phyloP scores from a whole-genome alignment of 2,113 vertebrate genomes.

The Dinomys branickii region DNA sequence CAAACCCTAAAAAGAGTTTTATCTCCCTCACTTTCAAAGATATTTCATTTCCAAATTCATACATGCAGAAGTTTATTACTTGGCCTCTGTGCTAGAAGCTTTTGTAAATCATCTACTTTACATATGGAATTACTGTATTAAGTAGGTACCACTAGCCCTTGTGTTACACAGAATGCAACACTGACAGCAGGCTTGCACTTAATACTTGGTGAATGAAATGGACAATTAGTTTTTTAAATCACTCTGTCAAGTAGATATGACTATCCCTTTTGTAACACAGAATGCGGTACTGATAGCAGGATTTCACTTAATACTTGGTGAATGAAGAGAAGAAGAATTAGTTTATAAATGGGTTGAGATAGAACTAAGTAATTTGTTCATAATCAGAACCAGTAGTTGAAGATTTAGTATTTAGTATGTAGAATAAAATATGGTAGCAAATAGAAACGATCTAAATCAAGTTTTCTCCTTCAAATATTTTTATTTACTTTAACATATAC shows the following conservation, averaged over 20 bases:
- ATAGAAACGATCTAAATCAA: neutral
- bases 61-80: neutral
- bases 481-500: neutral
- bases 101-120: conserved; percentile 26
- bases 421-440: neutral
- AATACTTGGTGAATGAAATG: neutral
- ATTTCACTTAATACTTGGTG: neutral
- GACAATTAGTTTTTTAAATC: neutral
- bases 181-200: neutral
- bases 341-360: neutral
- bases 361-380: neutral
- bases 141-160: neutral
- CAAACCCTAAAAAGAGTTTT: neutral
- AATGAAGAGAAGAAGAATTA: neutral
- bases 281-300: neutral
- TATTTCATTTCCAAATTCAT: neutral
- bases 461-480: neutral
- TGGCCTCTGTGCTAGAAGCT: neutral
- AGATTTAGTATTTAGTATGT: neutral
- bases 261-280: neutral
- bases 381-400: neutral
- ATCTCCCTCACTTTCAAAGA: neutral
- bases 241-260: neutral
- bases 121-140: neutral
- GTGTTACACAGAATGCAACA: neutral